A percentile compares a stretch with the other conserved stretches of the same genome.
Evolutionary conservation across 2,113 vertebrate genomes (phyloP).

Genomic region (Osmerus mordax): DNA sequence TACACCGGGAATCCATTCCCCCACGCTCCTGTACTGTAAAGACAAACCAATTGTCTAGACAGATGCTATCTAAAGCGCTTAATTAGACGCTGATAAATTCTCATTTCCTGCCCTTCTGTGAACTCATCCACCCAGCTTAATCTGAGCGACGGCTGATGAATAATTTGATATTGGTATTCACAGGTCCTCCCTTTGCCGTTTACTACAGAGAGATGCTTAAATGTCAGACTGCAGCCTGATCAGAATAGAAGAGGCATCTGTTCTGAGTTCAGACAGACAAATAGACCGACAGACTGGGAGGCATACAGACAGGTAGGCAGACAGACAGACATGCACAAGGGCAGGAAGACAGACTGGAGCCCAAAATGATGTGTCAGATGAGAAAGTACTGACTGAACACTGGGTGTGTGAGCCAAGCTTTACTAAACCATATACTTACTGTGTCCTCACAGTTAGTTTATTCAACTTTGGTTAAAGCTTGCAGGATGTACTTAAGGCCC

Average conservation of each 20-base stretch:
- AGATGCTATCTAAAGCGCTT: constrained; percentile 59
- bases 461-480: too few relatives aligned
- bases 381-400: neutral
- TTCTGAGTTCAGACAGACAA: neutral
- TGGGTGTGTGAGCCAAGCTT: too few relatives aligned
- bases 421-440: too few relatives aligned
- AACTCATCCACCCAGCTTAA: constrained; percentile 21
- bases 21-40: neutral
- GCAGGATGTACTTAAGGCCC: too few relatives aligned
- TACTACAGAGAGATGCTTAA: constrained; percentile 62
- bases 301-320: neutral
- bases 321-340: neutral
- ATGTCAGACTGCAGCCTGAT: constrained; percentile 63
- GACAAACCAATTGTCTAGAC: constrained; percentile 44
- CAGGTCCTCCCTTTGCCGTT: constrained; percentile 29
- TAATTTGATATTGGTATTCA: constrained; percentile 68
- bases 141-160: constrained; percentile 53
- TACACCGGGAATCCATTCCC: neutral
- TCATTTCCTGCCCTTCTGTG: constrained; percentile 55
- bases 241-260: neutral
- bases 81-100: constrained; percentile 69
- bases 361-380: too few relatives aligned
- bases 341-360: too few relatives aligned
- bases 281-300: neutral
- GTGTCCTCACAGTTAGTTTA: too few relatives aligned